Evolutionary conservation across 2,888 invertebrate species (phyloP).

Genomic region (Thecophora atra): DNA sequence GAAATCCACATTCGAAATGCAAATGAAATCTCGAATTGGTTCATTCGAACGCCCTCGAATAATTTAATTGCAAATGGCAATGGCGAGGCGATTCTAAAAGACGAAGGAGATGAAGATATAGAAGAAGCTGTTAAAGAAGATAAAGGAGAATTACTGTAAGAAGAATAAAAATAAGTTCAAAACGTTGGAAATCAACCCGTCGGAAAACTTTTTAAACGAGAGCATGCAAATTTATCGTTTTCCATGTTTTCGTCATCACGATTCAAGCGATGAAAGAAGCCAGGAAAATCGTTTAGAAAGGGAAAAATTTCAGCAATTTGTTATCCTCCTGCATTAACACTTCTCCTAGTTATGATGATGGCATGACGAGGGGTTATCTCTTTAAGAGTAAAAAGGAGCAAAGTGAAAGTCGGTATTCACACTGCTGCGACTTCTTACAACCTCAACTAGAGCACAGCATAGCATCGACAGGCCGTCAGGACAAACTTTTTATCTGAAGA

Average conservation of each 20-base stretch:
- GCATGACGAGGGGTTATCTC: too few relatives aligned
- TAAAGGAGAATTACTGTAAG: too few relatives aligned
- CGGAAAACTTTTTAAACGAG: conserved; percentile 21
- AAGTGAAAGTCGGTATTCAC: too few relatives aligned
- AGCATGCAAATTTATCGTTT: conserved; percentile 24
- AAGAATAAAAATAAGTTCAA: background rate
- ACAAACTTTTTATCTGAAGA: conserved; percentile 9
- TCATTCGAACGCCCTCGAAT: conserved; percentile 14
- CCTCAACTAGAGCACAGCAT: background rate
- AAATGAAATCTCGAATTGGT: conserved; percentile 24
- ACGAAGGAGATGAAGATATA: background rate
- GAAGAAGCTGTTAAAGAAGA: background rate
- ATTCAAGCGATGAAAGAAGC: too few relatives aligned
- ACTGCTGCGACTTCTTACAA: background rate
- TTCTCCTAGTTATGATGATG: too few relatives aligned
- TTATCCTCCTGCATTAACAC: too few relatives aligned
- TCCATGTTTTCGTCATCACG: too few relatives aligned
- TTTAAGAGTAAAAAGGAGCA: too few relatives aligned
- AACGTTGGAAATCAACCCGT: conserved; percentile 8
- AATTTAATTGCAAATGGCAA: conserved; percentile 21
- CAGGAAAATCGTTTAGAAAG: too few relatives aligned
- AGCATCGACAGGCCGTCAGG: conserved; percentile 6
- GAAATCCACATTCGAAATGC: conserved; percentile 30
- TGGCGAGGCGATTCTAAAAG: background rate
- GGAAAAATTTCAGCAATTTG: too few relatives aligned